Evolutionary conservation across 2,888 invertebrate genomes (phyloP), one percentile per base, ranked within the genome.

Genomic region (Synanthedon andrenaeformis): DNA sequence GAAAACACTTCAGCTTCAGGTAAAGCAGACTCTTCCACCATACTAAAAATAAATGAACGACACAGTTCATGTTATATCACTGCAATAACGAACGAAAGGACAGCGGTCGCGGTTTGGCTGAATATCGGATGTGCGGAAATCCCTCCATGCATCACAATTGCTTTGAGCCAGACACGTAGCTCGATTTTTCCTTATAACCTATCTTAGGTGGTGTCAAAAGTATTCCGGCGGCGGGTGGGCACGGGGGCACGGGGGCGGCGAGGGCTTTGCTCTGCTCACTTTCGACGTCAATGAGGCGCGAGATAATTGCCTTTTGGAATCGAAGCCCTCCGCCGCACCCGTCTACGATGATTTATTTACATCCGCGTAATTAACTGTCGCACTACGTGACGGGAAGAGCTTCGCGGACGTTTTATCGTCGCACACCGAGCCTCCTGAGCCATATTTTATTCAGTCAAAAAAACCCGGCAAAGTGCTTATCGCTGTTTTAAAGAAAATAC

Each of bases 321-420:
- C 82, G 82, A 82, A 82, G 74, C 80, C 76, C 76, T 77, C 76
- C 74, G 70, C 53, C 78, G 72, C 79, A 75, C 76, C 79, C 76
- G 79, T 77, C 83, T 82, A 78, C 82, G 84, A 86, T 86, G 86
- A 87, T 87, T 86, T 86, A 87, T 86, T 85, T 86, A 85, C 80
- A 85, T 82, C 79, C 82, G 80, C 79, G 83, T 86, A 86, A 87
- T 86, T 85, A 86, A 85, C 82, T 85, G 85, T 87, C 85, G 77
- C 81, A 82, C 79, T 82, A 83, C 84, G 85, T 85, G 85, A 86
- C 84, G 82, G 83, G 79, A 83, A 79, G 77, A 79, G 79, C 79
- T 75, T 67, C 76, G 75, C 71, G 72, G 74, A 79, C 76, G 70
- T 75, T 84, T 85, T 85, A 86, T 84, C 84, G 77, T 72, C 65